Conservation (phyloP, 2,113 vertebrate genomes). For the Perognathus longimembris region DNA sequence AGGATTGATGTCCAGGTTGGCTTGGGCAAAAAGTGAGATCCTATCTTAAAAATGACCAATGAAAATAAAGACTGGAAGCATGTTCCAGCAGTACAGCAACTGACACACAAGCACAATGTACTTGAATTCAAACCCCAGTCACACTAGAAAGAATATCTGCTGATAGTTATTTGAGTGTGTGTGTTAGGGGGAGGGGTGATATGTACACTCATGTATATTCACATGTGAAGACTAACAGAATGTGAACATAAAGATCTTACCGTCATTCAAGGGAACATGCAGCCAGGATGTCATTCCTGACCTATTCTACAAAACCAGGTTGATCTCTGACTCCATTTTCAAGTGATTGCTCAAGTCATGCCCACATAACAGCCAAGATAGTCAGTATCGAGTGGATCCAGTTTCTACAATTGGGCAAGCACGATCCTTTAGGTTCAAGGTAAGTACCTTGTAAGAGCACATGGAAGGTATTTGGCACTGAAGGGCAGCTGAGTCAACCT, state of each 20-base stretch:
- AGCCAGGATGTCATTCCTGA: not conserved
- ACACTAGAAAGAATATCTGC: too few species aligned
- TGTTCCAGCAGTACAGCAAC: too few species aligned
- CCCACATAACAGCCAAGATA: not conserved
- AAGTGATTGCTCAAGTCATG: not conserved
- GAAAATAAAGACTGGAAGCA: too few species aligned
- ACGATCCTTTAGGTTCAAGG: constrained; percentile 16
- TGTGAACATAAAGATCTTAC: not conserved
- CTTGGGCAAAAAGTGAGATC: too few species aligned
- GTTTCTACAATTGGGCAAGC: not conserved
- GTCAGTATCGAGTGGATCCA: not conserved
- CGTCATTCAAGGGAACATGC: not conserved
- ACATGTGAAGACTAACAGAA: not conserved
- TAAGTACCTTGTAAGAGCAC: not conserved
- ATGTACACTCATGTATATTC: accelerated
- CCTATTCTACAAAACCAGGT: constrained; percentile 31
- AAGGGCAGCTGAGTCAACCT: constrained; percentile 53
- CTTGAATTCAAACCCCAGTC: too few species aligned
- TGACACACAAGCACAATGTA: too few species aligned
- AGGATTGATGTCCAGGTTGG: too few species aligned
- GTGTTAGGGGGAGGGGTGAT: accelerated
- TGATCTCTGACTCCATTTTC: not conserved
- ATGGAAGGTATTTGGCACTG: constrained; percentile 23
- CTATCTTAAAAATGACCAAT: too few species aligned
- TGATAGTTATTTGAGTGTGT: too few species aligned